phyloP scores from a whole-genome alignment of 2,797 vertebrate genomes.

The Crypturellus tataupa region DNA sequence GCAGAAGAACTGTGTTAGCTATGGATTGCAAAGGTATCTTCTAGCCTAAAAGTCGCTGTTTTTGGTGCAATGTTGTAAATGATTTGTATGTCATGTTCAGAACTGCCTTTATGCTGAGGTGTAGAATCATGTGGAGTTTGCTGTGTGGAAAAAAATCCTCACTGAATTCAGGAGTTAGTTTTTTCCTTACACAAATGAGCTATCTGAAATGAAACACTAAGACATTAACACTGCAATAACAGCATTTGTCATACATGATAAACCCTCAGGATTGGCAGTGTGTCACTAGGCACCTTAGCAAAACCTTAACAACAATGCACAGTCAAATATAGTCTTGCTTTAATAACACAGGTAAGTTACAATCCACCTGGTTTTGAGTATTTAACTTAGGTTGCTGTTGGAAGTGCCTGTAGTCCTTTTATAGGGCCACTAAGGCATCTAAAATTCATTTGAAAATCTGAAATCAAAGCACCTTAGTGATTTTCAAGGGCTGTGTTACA shows the following conservation, averaged over 20 bases:
- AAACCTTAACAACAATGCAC: accelerated
- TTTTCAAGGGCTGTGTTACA: background rate
- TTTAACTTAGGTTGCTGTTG: background rate
- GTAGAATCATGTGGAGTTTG: no score
- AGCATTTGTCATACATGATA: background rate
- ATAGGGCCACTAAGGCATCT: background rate
- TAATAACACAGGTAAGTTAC: background rate
- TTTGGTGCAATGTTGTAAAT: background rate
- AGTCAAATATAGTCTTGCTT: background rate
- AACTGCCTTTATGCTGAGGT: background rate
- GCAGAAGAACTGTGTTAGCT: background rate
- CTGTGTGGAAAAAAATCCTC: background rate
- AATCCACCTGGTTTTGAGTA: background rate
- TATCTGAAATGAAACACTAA: background rate
- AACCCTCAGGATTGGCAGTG: background rate
- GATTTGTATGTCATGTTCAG: background rate
- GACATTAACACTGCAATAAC: background rate
- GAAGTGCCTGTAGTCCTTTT: background rate
- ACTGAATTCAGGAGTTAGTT: background rate
- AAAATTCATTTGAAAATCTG: background rate
- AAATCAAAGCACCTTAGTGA: background rate
- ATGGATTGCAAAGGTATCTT: background rate
- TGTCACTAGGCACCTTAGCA: accelerated
- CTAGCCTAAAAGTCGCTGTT: background rate
- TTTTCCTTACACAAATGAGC: background rate